These are phyloP conservation scores for Pseudomyrmex cubaensis DNA, from an alignment of 1,140 invertebrate genomes.

Conservation along the genomic window DNA sequence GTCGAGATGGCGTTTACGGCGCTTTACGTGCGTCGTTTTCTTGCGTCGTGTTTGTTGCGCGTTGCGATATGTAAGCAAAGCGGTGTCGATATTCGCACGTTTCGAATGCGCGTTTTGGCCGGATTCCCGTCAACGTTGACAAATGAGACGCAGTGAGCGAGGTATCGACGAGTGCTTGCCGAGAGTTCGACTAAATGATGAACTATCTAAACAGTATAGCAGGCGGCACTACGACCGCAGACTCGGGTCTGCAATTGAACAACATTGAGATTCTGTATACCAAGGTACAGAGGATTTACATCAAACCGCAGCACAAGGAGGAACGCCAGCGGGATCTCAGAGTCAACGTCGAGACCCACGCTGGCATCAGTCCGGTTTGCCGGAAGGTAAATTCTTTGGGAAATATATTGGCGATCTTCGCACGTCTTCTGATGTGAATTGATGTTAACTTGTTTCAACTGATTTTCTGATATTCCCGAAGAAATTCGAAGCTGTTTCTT, in stretches of 20 bases:
- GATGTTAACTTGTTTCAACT: background rate
- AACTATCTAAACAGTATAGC: constrained; percentile 80
- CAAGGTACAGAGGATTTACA: constrained; percentile 83
- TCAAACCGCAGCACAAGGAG: constrained; percentile 82
- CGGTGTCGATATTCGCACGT: constrained; percentile 21
- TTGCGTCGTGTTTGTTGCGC: constrained; percentile 65
- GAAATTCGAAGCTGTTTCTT: background rate
- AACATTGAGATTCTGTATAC: constrained; percentile 84
- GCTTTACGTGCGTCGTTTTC: constrained; percentile 11
- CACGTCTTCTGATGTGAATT: background rate
- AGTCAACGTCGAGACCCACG: constrained; percentile 83
- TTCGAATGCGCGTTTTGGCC: constrained; percentile 9
- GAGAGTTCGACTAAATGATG: constrained; percentile 69
- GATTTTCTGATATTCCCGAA: too few relatives aligned
- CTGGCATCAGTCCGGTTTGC: constrained; percentile 83
- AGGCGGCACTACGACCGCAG: constrained; percentile 72
- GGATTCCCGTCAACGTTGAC: constrained; percentile 55
- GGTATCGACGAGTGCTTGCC: constrained; percentile 57
- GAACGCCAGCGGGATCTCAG: constrained; percentile 83
- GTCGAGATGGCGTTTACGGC: constrained; percentile 67
- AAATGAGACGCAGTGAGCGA: constrained; percentile 68
- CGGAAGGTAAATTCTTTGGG: constrained; percentile 78
- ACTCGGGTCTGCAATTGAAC: constrained; percentile 80
- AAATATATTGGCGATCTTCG: background rate
- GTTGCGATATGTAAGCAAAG: constrained; percentile 19